Conservation (phyloP, 2,888 invertebrate species). For the Pseudolycoriella hygida region DNA sequence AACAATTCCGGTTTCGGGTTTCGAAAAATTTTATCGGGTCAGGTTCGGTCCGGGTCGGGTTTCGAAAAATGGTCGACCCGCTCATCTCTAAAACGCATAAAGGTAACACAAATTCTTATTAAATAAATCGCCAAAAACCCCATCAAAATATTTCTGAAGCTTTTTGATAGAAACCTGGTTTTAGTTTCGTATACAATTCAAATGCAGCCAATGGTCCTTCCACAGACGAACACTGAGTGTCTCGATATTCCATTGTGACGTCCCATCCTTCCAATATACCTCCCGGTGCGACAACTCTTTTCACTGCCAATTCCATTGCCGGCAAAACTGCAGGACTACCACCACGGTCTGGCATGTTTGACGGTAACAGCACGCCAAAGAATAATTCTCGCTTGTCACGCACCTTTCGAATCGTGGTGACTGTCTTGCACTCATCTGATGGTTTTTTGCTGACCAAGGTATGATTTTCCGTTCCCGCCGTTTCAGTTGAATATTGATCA, state of each 20-base stretch:
- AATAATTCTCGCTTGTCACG: constrained; percentile 14
- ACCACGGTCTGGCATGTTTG: constrained; percentile 15
- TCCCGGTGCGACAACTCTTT: constrained; percentile 37
- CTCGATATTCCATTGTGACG: constrained; percentile 47
- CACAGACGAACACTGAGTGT: constrained; percentile 60
- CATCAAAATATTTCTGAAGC: too few species aligned
- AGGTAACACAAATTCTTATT: too few species aligned
- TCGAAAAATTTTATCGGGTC: too few species aligned
- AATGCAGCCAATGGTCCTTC: constrained; percentile 62
- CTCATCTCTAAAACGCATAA: too few species aligned
- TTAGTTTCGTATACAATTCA: constrained; percentile 25
- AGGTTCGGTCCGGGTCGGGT: too few species aligned
- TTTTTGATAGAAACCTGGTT: constrained; percentile 4
- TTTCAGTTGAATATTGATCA: too few species aligned
- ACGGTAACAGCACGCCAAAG: constrained; percentile 23
- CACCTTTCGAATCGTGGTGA: not conserved
- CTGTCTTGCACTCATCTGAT: not conserved
- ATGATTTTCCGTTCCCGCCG: too few species aligned
- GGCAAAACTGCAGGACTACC: constrained; percentile 44
- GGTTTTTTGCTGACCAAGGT: too few species aligned
- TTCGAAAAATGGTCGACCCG: too few species aligned
- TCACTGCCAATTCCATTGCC: constrained; percentile 49
- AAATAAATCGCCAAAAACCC: too few species aligned
- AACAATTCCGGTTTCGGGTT: too few species aligned
- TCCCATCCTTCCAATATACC: constrained; percentile 49